These are phyloP conservation scores for Drosophila ficusphila DNA, from an alignment of 1,140 invertebrate genomes.

Conservation along the genomic window DNA sequence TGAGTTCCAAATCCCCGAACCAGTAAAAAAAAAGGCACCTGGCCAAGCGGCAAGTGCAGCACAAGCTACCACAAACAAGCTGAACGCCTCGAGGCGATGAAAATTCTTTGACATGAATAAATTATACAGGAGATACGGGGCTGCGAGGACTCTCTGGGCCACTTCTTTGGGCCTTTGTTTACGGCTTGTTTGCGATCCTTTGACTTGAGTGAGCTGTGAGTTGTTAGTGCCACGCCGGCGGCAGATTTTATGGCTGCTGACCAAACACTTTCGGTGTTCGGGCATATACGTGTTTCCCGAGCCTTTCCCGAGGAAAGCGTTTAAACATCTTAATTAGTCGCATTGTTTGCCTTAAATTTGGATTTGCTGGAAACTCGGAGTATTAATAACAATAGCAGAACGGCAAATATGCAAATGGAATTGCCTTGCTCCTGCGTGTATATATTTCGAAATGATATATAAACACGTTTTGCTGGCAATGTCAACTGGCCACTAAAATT, in stretches of 20 bases:
- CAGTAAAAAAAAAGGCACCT: slow-evolving; percentile 34
- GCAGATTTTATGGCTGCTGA: slow-evolving; percentile 24
- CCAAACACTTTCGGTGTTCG: slow-evolving; percentile 12
- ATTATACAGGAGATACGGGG: slow-evolving; percentile 51
- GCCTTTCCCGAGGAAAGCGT: neutral
- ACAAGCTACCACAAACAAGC: slow-evolving; percentile 55
- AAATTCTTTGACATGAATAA: slow-evolving; percentile 78
- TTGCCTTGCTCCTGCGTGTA: slow-evolving; percentile 2
- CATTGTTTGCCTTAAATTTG: slow-evolving; percentile 39
- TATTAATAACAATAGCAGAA: slow-evolving; percentile 1
- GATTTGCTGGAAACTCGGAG: neutral
- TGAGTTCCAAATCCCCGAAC: neutral
- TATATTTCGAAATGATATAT: slow-evolving; percentile 36
- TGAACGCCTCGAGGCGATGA: slow-evolving; percentile 65
- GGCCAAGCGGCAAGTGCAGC: slow-evolving; percentile 50
- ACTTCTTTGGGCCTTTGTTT: slow-evolving; percentile 36
- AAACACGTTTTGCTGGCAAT: slow-evolving; percentile 35
- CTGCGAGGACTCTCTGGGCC: slow-evolving; percentile 8
- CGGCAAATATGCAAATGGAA: slow-evolving; percentile 38
- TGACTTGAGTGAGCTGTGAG: slow-evolving; percentile 42
- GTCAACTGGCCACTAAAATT: slow-evolving; percentile 24
- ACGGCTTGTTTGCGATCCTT: slow-evolving; percentile 32
- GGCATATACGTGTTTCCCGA: neutral
- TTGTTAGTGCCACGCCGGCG: slow-evolving; percentile 22
- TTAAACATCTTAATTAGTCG: slow-evolving; percentile 46